phyloP scores from a whole-genome alignment of 2,797 vertebrate genomes.

The Hydrophis major region DNA sequence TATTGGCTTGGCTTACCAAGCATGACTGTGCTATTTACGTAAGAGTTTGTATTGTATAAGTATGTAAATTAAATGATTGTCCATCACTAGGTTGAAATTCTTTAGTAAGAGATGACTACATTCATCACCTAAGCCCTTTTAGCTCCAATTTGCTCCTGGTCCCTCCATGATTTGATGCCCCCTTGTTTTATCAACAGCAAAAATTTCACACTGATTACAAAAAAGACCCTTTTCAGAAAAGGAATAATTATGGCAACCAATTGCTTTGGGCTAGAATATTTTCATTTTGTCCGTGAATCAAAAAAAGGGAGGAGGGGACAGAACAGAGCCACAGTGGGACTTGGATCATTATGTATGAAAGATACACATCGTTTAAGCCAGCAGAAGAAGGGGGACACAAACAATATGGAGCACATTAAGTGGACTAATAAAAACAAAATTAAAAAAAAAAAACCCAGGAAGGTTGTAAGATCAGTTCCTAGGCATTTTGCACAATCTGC shows the following conservation, averaged over 20 bases:
- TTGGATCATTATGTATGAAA: slow-evolving; percentile 27
- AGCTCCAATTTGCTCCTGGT: neutral
- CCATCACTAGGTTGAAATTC: slow-evolving; percentile 26
- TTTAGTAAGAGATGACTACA: neutral
- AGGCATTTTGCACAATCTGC: slow-evolving; percentile 41
- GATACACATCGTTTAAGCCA: slow-evolving; percentile 32
- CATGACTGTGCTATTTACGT: neutral
- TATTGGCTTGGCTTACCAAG: neutral
- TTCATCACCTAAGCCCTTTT: neutral
- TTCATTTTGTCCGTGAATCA: slow-evolving; percentile 35
- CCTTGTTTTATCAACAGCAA: slow-evolving; percentile 42
- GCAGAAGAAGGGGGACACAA: slow-evolving; percentile 40
- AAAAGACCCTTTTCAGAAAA: slow-evolving; percentile 41
- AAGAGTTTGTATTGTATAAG: neutral
- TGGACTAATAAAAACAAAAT: slow-evolving; percentile 44
- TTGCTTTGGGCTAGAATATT: slow-evolving; percentile 41
- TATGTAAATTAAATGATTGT: neutral
- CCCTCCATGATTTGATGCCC: neutral
- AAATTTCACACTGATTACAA: slow-evolving; percentile 40
- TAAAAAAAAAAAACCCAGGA: slow-evolving; percentile 14
- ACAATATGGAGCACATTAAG: slow-evolving; percentile 20
- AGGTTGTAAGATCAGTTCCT: neutral
- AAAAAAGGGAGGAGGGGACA: neutral
- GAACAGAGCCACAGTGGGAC: slow-evolving; percentile 32
- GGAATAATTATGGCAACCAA: slow-evolving; percentile 43